A percentile compares a stretch with the other conserved stretches of the same genome.
These are phyloP conservation scores for Pelvicachromis taeniatus DNA, from an alignment of 2,113 vertebrate genomes.

Conservation along the genomic window DNA sequence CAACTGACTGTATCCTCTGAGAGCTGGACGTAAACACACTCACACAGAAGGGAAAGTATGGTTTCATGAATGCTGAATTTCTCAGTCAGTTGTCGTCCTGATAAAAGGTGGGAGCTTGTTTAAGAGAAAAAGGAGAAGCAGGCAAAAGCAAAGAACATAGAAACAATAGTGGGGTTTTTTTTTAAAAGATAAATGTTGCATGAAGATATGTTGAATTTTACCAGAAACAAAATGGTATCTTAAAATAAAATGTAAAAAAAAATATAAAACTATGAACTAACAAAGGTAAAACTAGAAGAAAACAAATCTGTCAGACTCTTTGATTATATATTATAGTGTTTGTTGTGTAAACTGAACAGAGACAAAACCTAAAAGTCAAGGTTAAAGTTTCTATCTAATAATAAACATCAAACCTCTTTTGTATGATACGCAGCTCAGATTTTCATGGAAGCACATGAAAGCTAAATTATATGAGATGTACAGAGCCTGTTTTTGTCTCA, in stretches of 20 bases:
- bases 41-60: not conserved
- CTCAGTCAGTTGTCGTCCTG: not conserved
- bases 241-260: not conserved
- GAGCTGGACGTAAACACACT: not conserved
- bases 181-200: not conserved
- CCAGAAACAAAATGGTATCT: not conserved
- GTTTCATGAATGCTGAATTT: not conserved
- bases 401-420: not conserved
- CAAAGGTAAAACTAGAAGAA: not conserved
- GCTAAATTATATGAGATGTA: not conserved
- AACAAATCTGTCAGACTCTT: not conserved
- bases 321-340: not conserved
- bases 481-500: not conserved
- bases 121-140: not conserved
- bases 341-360: not conserved
- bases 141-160: not conserved
- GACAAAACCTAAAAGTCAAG: not conserved
- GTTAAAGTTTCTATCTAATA: not conserved
- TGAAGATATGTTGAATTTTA: not conserved
- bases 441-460: not conserved
- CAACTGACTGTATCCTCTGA: not conserved
- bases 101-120: not conserved
- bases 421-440: not conserved
- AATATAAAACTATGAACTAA: not conserved
- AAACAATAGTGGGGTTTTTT: not conserved